Evolutionary conservation across 2,797 vertebrate species (phyloP).

Genomic region (Phataginus tricuspis): DNA sequence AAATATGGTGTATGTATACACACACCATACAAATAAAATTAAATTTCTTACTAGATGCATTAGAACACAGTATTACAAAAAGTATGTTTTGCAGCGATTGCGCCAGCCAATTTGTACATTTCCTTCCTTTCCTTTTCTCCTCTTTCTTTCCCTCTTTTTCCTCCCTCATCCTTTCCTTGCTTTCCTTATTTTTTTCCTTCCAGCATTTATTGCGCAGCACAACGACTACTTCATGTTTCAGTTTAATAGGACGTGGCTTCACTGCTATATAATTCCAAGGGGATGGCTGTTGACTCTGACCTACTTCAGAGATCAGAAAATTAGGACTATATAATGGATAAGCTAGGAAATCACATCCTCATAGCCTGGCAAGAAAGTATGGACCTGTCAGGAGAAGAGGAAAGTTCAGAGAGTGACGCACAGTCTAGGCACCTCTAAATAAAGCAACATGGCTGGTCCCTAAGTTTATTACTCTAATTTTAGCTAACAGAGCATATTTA

Average conservation of each 20-base stretch:
- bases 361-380: not conserved
- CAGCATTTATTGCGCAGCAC: not conserved
- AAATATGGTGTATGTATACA: no score
- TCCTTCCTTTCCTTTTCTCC: not conserved
- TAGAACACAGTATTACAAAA: not conserved
- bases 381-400: not conserved
- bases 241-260: not conserved
- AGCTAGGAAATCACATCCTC: not conserved
- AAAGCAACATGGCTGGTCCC: not conserved
- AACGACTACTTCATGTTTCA: not conserved
- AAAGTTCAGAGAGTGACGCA: not conserved
- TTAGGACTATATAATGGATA: not conserved
- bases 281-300: not conserved
- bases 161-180: not conserved
- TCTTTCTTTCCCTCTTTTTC: not conserved
- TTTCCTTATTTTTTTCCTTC: not conserved
- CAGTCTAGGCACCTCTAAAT: not conserved
- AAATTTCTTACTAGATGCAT: not conserved
- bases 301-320: not conserved
- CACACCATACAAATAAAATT: not conserved
- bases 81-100: not conserved
- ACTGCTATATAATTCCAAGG: not conserved
- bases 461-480: not conserved
- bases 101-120: not conserved
- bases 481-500: not conserved